Conservation (phyloP, 2,888 invertebrate species). For the Dexiosoma caninum region DNA sequence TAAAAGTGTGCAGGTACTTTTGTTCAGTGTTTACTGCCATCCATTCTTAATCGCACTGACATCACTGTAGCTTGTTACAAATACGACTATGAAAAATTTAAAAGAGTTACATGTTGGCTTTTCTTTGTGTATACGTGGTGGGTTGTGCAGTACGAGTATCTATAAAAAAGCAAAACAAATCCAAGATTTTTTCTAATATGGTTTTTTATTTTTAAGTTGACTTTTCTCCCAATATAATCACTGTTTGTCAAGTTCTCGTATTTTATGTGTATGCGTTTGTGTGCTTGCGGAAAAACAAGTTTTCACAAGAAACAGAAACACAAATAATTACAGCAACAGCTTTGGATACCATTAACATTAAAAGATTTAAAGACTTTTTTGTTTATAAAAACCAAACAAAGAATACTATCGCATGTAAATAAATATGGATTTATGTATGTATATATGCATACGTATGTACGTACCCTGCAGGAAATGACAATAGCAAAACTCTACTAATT, state of each 20-base stretch:
- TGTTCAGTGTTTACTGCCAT: not conserved
- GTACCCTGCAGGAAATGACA: too few relatives aligned
- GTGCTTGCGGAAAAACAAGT: conserved; percentile 54
- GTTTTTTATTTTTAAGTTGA: conserved; percentile 12
- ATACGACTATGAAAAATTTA: not conserved
- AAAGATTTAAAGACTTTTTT: conserved; percentile 14
- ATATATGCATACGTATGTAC: too few relatives aligned
- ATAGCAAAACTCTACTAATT: too few relatives aligned
- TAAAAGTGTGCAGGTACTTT: too few relatives aligned
- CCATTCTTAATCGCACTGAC: not conserved
- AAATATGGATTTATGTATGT: too few relatives aligned
- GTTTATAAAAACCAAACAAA: conserved; percentile 46
- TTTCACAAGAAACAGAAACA: conserved; percentile 34
- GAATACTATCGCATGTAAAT: conserved; percentile 4
- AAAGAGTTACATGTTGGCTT: not conserved
- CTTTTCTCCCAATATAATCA: not conserved
- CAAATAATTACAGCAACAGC: conserved; percentile 7
- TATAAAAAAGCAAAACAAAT: not conserved
- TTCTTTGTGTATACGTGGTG: not conserved
- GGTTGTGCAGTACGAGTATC: not conserved
- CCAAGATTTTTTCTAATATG: not conserved
- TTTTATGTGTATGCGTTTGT: conserved; percentile 10
- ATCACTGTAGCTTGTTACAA: not conserved
- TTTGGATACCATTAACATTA: conserved; percentile 10
- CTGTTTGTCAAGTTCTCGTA: not conserved